Evolutionary conservation across 2,888 invertebrate species (phyloP), one percentile per base, ranked within the genome.

Genomic region (Notodonta dromedarius): DNA sequence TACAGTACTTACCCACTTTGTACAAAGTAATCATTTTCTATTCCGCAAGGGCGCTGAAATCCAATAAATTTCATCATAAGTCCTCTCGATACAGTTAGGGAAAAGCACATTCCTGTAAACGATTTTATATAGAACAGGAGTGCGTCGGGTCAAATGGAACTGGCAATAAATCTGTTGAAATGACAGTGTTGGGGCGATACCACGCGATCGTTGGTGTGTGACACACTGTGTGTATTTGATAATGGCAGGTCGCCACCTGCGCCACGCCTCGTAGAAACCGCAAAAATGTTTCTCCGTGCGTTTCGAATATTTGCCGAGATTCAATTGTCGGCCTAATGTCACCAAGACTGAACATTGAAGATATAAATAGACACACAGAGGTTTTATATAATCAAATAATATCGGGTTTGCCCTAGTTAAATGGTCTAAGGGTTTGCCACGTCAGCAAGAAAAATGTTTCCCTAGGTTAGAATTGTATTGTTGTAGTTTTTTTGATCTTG

Each of bases 161-260:
- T 76, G 73, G 74, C 82, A 76, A 87, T 88, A 88, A 88, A 88
- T 88, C 83, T 77, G 77, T 69, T 80, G 74, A 83, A 85, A 79
- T 86, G 86, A 85, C 85, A 83, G 78, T 80, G 76, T 78, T 74
- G 77, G 76, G 69, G 80, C 86, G 87, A 87, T 89, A 88, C 86
- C 87, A 81, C 78, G 80, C 80, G 79, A 84, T 82, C 80, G 83
- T 74, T 83, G 82, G 80, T 74, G 79, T 82, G n/a, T n/a, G n/a
- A n/a, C n/a, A n/a, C n/a, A n/a, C n/a, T n/a, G n/a, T n/a, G 84
- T 84, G 81, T 84, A 80, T 84, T 84, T 88, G 85, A 86, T 88
- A 87, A 89, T 87, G 80, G 82, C 70, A 63, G 78, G 67, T 67
- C 77, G 80, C 78, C 87, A 86, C 85, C 84, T 86, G 84, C 74